A percentile compares a stretch with the other conserved stretches of the same genome.
Evolutionary conservation across 2,888 invertebrate species (phyloP).

Genomic region (Xylocampa areola): DNA sequence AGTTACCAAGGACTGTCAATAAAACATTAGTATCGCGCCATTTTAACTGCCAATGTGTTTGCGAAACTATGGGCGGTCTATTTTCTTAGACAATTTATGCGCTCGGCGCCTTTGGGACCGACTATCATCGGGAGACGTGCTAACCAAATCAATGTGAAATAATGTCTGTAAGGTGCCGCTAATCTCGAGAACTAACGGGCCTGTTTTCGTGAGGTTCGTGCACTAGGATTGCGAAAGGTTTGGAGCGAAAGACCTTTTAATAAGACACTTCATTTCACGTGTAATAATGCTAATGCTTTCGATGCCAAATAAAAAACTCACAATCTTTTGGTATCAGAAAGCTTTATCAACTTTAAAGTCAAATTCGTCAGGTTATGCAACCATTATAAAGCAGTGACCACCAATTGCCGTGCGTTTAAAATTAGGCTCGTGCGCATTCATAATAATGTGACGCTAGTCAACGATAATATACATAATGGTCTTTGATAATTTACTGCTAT

Average conservation of each 20-base stretch:
- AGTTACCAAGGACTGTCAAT: conserved; percentile 34
- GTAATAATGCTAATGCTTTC: too few species aligned
- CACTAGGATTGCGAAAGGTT: neutral
- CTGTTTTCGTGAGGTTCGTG: conserved; percentile 18
- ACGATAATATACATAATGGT: conserved; percentile 79
- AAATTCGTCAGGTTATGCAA: neutral
- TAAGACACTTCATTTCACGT: too few species aligned
- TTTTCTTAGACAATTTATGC: conserved; percentile 84
- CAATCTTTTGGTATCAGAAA: too few species aligned
- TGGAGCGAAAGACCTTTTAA: neutral
- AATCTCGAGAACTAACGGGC: conserved; percentile 17
- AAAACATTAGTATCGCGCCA: conserved; percentile 59
- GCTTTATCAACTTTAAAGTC: too few species aligned
- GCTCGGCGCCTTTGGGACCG: conserved; percentile 77
- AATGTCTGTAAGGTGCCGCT: conserved; percentile 14
- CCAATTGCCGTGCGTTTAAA: neutral
- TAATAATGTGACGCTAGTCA: conserved; percentile 23
- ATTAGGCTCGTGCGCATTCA: neutral
- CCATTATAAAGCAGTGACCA: neutral
- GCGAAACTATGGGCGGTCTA: conserved; percentile 78
- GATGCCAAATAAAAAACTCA: too few species aligned
- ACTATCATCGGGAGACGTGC: conserved; percentile 67
- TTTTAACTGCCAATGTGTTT: conserved; percentile 66
- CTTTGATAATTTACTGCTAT: conserved; percentile 75
- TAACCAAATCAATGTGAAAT: conserved; percentile 74